Base-by-base conservation (phyloP, 2,888 invertebrate species). In the Pyralis farinalis region DNA sequence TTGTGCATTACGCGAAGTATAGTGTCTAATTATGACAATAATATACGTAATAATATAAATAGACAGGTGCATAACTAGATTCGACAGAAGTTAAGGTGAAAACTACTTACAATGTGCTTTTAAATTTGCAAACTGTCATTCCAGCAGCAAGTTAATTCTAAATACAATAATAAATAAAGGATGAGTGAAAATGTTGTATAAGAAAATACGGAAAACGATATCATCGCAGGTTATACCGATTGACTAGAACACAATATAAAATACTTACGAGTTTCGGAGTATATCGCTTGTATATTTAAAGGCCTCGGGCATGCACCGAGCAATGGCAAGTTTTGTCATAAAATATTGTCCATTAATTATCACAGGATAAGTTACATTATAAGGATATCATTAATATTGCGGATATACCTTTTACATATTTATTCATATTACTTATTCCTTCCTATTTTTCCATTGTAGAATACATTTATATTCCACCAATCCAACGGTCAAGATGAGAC, bases 401-500 rank as follows among this genome's bases (percentile, higher is more conserved):
- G n/a, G n/a, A n/a, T n/a, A n/a, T n/a, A n/a, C n/a, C n/a, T n/a
- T n/a, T n/a, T n/a, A n/a, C n/a, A n/a, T n/a, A n/a, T n/a, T n/a
- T n/a, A n/a, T n/a, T n/a, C n/a, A n/a, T n/a, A n/a, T n/a, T n/a
- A n/a, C n/a, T n/a, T n/a, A n/a, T n/a, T n/a, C n/a, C n/a, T n/a
- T n/a, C n/a, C n/a, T n/a, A n/a, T n/a, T n/a, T n/a, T n/a, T n/a
- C n/a, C n/a, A n/a, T n/a, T n/a, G n/a, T n/a, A n/a, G n/a, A n/a
- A n/a, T n/a, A n/a, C n/a, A n/a, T n/a, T n/a, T 29, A 11, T 29
- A 28, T 40, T 37, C 50, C 46, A 41, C 43, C 47, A 47, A 47
- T 46, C 42, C 36, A 40, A 42, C 30, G 29, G 33, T 42, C 46
- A 47, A 47, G 50, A 50, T 50, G 50, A 50, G 50, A 50, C 50